These are phyloP conservation scores for Gallinago jamesoni DNA, from an alignment of 2,113 vertebrate genomes.

Conservation along the genomic window DNA sequence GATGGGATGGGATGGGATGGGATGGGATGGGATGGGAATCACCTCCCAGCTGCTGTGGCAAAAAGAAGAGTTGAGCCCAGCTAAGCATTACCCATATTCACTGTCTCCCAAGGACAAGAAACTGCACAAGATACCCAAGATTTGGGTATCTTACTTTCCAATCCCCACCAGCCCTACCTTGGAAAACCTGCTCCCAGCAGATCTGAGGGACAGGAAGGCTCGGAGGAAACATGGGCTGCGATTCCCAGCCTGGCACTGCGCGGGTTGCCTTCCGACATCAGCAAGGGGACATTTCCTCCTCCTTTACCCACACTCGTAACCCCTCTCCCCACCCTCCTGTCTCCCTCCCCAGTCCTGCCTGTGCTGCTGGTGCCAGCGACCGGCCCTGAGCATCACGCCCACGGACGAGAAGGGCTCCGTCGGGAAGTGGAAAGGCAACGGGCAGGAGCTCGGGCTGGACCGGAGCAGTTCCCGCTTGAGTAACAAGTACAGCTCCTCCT, in stretches of 20 bases:
- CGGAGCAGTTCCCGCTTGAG: conserved; percentile 85
- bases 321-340: background rate
- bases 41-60: background rate
- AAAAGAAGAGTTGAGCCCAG: background rate
- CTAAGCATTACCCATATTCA: background rate
- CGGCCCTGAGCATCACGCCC: conserved; percentile 67
- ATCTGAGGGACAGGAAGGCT: background rate
- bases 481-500: conserved; percentile 89
- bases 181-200: background rate
- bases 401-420: conserved; percentile 80
- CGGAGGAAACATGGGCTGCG: background rate
- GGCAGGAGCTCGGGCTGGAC: conserved; percentile 84
- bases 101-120: background rate
- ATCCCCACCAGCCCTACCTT: background rate
- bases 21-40: too few relatives aligned
- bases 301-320: fast-evolving
- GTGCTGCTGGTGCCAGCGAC: conserved; percentile 90
- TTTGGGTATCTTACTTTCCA: background rate
- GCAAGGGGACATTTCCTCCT: background rate
- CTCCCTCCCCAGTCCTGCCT: conserved; percentile 82
- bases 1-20: background rate
- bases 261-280: background rate
- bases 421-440: conserved; percentile 84
- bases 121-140: background rate
- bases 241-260: background rate